Evolutionary conservation across 2,113 vertebrate genomes (phyloP), one percentile per base, ranked within the genome.

Genomic region (Sapajus apella): DNA sequence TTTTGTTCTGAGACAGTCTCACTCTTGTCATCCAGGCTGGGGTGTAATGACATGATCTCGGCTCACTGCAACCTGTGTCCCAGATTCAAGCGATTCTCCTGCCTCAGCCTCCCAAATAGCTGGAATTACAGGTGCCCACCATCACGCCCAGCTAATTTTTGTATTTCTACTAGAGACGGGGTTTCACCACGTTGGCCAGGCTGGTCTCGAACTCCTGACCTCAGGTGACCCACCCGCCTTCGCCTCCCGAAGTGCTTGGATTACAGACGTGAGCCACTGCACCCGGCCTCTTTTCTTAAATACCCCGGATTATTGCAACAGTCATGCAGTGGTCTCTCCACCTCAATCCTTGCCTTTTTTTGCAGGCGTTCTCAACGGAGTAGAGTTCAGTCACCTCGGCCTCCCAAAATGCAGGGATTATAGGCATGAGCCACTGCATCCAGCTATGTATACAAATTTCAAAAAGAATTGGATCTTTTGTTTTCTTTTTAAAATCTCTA

Each of bases 401-500:
- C 61, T 64, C 61, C 11, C 5, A 64, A 64, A 64, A 27, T 64
- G 25, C 61, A 30, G 61, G 61, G 61, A 64, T 64, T 64, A 30
- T 12, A 64, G 61, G 61, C 12, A 2, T 64, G 12, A 64, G 11
- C 61, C 27, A 64, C 61, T 27, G 2, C 12, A 5, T 64, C 61
- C 27, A 64, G 61, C 12, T 64, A 64, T 13, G 5, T 17, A 77
- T 27, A 87, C 4, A 70, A 32, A 43, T 40, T 77, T 96, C 23
- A 18, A 70, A 93, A 76, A 50, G 27, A 83, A 72, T 3, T 40
- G 21, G 16, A 40, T 18, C 25, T 95, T 37, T 52, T 58, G 40
- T 58, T 87, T 90, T 79, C 23, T 89, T 88, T 56, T 75, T 45
- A 70, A 94, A 94, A 90, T 50, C 37, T 87, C 16, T 88, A 80